These are phyloP conservation scores for Ariopsis seemanni DNA, from an alignment of 2,113 vertebrate species.

Conservation along the genomic window DNA sequence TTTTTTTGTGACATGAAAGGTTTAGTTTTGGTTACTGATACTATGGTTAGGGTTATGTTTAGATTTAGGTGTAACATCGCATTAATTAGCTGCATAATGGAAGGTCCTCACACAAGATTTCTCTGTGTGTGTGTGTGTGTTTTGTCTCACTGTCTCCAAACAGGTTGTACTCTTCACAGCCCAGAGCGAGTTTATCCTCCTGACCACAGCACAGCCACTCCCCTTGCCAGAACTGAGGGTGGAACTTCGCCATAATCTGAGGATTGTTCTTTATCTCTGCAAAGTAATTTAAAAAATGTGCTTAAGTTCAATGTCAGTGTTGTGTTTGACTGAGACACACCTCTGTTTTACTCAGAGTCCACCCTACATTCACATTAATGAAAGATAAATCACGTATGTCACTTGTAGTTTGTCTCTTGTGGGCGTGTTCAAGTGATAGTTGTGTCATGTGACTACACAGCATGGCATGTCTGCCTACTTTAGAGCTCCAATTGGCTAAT, in stretches of 20 bases:
- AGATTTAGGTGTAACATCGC: not conserved
- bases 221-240: conserved; percentile 91
- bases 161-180: conserved; percentile 90
- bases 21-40: no score
- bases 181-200: conserved; percentile 86
- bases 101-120: not conserved
- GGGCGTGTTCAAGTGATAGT: not conserved
- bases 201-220: conserved; percentile 91
- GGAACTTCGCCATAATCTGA: conserved; percentile 84
- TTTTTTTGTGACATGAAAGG: no score
- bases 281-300: not conserved
- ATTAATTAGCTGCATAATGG: not conserved
- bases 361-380: not conserved
- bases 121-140: conserved; percentile 38
- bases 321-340: not conserved
- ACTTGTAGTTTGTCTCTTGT: not conserved
- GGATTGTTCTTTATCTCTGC: conserved; percentile 88
- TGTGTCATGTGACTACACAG: no score
- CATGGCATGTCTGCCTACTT: no score
- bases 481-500: no score
- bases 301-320: not conserved
- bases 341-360: not conserved
- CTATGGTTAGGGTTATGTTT: no score
- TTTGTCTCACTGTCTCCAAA: conserved; percentile 83
- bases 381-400: not conserved